Evolutionary conservation across 2,797 vertebrate genomes (phyloP).

Genomic region (Onychomys arenicola): DNA sequence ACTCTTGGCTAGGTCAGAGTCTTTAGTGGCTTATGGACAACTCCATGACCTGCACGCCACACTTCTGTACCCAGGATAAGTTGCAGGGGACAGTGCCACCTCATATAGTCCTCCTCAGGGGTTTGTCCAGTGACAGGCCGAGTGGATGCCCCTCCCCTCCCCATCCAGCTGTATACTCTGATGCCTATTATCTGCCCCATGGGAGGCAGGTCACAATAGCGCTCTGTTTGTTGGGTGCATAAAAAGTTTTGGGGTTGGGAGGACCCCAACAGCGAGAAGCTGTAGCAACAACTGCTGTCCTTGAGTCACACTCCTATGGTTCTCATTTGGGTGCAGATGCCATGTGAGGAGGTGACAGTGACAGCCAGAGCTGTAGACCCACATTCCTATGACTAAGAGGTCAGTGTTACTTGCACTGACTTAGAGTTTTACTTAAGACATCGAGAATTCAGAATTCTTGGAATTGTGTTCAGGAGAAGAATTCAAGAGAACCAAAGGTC

Average conservation of each 20-base stretch:
- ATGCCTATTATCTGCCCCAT: neutral
- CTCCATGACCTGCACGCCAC: neutral
- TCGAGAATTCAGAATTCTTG: neutral
- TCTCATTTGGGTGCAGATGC: neutral
- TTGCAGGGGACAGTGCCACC: neutral
- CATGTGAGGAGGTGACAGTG: neutral
- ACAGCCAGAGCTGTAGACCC: neutral
- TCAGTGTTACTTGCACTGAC: neutral
- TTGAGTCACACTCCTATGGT: neutral
- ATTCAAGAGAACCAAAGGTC: neutral
- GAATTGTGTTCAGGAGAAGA: neutral
- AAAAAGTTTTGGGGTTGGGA: neutral
- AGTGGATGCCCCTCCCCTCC: neutral
- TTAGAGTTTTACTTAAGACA: neutral
- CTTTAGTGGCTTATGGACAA: neutral
- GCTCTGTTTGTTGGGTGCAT: neutral
- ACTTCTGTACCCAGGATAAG: neutral
- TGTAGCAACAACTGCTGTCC: neutral
- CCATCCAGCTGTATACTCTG: neutral
- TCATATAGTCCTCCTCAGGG: neutral
- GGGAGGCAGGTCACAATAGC: neutral
- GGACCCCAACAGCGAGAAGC: neutral
- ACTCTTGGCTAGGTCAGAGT: neutral
- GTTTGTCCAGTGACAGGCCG: neutral
- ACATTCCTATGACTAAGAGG: neutral